Base-by-base conservation (phyloP, 2,888 invertebrate species). In the Acronicta aceris region DNA sequence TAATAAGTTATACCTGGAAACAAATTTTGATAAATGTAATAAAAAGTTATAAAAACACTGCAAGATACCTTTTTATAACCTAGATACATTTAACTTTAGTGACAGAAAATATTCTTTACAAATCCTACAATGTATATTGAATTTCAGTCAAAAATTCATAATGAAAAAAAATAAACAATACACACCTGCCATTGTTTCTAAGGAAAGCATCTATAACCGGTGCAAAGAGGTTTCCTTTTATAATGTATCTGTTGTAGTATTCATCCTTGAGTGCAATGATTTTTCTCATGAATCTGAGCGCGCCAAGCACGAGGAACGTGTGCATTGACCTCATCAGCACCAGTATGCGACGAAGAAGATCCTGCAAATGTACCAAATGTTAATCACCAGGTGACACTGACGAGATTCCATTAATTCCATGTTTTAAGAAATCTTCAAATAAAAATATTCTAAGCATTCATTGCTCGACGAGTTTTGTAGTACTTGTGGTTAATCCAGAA, bases 251-350 rank as follows among this genome's bases (percentile, higher is more conserved):
- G 95, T 99, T 98, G 95, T 99, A 99, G 94, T 99, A 98, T 89
- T 99, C 99, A 89, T 99, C 99, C 93, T 99, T 99, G 64, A 99
- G 96, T 56, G 99, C 98, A 82, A 99, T 97, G 74, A 99, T 98
- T 92, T 99, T 99, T 82, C 99, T 96, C 97, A 99, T 97, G 94
- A 99, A 98, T 93, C 99, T 96, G 81, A 99, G 95, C 58, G 99
- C 99, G 93, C 99, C 98, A 63, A 99, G 96, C 81, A 99, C 99
- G 79, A 99, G 96, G 96, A 99, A 99, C 84, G 98, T 98, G 95
- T 99, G 99, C 83, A 97, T 97, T 69, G 99, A 99, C 90, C 98
- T 98, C 98, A 99, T 98, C 76, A 99, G 96, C 81, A 99, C 98
- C 79, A 99, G 95, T 90, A 99, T 98, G 90, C 98, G 97, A 89